Evolutionary conservation across 1,140 invertebrate genomes (phyloP).

Genomic region (Macrobrachium nipponense): DNA sequence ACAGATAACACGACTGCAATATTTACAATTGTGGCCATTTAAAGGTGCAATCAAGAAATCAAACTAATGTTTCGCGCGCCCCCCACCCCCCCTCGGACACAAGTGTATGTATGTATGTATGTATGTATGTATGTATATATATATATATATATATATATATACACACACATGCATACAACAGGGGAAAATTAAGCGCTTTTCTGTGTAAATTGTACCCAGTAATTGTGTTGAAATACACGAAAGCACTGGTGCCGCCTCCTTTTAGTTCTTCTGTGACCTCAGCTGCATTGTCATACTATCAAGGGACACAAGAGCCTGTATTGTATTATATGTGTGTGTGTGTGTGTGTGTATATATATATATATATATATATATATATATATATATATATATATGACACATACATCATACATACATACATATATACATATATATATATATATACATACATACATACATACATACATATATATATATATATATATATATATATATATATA

Average conservation of each 20-base stretch:
- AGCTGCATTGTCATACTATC: too few relatives aligned
- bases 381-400: conserved; percentile 6
- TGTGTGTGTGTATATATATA: conserved; percentile 4
- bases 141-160: neutral
- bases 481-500: conserved; percentile 17
- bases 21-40: too few relatives aligned
- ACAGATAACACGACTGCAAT: too few relatives aligned
- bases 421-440: conserved; percentile 12
- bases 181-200: neutral
- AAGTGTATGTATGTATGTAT: neutral
- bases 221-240: too few relatives aligned
- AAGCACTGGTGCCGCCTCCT: too few relatives aligned
- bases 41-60: too few relatives aligned
- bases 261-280: too few relatives aligned
- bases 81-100: neutral
- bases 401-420: too few relatives aligned
- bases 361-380: conserved; percentile 12
- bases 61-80: neutral
- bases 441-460: conserved; percentile 1
- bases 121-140: neutral
- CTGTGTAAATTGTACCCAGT: too few relatives aligned
- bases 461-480: conserved; percentile 9
- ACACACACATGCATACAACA: too few relatives aligned
- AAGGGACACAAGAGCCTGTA: too few relatives aligned
- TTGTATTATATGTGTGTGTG: too few relatives aligned